Conservation (phyloP, 2,113 vertebrate species). For the Brachirus orientalis region DNA sequence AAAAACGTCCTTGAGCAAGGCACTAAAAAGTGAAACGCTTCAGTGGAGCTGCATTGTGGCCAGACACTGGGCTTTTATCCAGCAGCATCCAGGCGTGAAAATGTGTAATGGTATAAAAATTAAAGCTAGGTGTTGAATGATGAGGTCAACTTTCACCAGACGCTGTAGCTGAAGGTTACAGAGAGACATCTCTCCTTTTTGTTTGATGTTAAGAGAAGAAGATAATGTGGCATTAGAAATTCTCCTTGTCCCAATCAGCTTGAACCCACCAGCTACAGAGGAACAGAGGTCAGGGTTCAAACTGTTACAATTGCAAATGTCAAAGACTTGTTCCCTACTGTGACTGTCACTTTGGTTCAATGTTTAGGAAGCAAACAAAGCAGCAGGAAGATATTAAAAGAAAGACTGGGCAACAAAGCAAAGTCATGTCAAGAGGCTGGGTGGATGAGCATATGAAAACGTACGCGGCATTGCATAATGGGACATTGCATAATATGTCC, state of each 20-base stretch:
- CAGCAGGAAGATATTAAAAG: constrained; percentile 18
- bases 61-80: constrained; percentile 24
- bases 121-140: constrained; percentile 44
- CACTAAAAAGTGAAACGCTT: constrained; percentile 27
- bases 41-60: constrained; percentile 21
- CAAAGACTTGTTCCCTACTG: constrained; percentile 61
- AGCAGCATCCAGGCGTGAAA: constrained; percentile 43
- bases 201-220: constrained; percentile 21
- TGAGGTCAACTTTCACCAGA: constrained; percentile 23
- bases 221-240: constrained; percentile 48
- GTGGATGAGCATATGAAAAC: constrained; percentile 46
- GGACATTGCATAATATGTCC: constrained; percentile 62
- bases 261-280: constrained; percentile 44
- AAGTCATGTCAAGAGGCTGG: constrained; percentile 29
- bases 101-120: constrained; percentile 45
- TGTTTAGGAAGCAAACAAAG: constrained; percentile 31
- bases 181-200: constrained; percentile 18
- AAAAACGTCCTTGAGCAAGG: constrained; percentile 51
- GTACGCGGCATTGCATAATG: constrained; percentile 47
- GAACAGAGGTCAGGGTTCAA: constrained; percentile 66
- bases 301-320: constrained; percentile 68
- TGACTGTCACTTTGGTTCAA: constrained; percentile 65
- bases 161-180: constrained; percentile 39
- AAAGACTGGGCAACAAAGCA: constrained; percentile 3
- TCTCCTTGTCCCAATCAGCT: constrained; percentile 50